Percentiles rank a stretch among this genome's conserved stretches.
These are phyloP conservation scores for Oxygymnocypris stewartii DNA, from an alignment of 2,113 vertebrate genomes.

Conservation along the genomic window DNA sequence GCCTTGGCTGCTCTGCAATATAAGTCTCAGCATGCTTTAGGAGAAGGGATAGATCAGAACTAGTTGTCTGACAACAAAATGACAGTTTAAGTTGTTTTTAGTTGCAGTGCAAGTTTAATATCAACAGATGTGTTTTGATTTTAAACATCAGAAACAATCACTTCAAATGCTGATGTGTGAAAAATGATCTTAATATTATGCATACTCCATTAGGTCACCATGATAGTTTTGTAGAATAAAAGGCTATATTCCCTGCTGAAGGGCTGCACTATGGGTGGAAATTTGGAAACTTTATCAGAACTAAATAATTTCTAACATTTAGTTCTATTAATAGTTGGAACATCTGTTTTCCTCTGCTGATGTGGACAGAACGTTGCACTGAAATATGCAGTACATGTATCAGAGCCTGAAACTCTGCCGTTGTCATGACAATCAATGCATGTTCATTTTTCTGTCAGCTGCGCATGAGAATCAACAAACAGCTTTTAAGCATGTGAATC, in stretches of 20 bases:
- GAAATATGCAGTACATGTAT: conserved; percentile 2
- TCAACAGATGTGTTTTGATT: no score
- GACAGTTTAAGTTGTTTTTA: neutral
- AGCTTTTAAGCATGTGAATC: neutral
- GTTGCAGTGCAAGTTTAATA: no score
- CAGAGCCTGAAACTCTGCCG: conserved; percentile 7
- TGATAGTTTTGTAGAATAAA: neutral
- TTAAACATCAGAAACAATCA: neutral
- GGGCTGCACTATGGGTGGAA: neutral
- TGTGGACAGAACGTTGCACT: neutral
- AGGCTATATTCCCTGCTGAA: neutral
- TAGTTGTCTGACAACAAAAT: neutral
- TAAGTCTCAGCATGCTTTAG: neutral
- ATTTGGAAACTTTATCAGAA: neutral
- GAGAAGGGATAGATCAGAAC: neutral
- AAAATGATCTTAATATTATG: neutral
- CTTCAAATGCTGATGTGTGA: neutral
- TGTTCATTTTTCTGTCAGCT: neutral
- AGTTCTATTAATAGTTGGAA: neutral
- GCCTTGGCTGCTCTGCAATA: neutral
- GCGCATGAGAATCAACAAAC: neutral
- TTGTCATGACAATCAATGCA: conserved; percentile 23
- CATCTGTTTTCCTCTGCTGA: neutral
- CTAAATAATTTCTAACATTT: neutral
- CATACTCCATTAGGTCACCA: neutral